Percentiles rank a stretch among this genome's conserved stretches.
Evolutionary conservation across 2,113 vertebrate species (phyloP).

Genomic region (Salminus brasiliensis): DNA sequence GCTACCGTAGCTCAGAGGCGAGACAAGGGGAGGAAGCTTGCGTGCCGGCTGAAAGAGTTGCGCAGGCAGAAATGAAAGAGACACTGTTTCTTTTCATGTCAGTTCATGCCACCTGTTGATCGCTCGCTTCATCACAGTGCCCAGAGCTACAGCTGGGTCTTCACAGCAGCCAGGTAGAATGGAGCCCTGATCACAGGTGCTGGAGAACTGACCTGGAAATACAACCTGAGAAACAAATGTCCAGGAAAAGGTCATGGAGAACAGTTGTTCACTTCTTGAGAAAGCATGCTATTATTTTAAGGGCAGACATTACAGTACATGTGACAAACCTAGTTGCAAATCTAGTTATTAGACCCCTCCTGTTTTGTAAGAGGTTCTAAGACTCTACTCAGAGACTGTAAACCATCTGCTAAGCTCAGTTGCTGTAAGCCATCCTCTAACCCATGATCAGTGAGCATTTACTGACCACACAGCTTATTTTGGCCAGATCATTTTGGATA

Average conservation of each 20-base stretch:
- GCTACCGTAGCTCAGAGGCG: slow-evolving; percentile 48
- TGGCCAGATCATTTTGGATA: no score
- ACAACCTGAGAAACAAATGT: not conserved
- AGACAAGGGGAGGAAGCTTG: slow-evolving; percentile 55
- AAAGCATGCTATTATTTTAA: no score
- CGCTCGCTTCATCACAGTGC: slow-evolving; percentile 6
- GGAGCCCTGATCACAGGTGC: not conserved
- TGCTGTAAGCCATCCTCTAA: not conserved
- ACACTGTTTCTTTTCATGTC: slow-evolving; percentile 52
- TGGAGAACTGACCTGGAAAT: no score
- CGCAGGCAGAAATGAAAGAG: slow-evolving; percentile 56
- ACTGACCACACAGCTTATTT: not conserved
- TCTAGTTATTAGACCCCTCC: no score
- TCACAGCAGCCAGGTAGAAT: not conserved
- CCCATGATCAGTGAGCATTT: not conserved
- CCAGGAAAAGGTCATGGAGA: not conserved
- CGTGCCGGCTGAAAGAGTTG: slow-evolving; percentile 61
- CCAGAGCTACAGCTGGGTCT: slow-evolving; percentile 20
- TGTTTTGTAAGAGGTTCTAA: no score
- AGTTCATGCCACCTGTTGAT: slow-evolving; percentile 60
- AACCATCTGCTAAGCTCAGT: not conserved
- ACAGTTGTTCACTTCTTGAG: no score
- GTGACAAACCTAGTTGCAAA: no score
- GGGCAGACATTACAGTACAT: no score
- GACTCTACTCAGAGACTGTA: no score